Evolutionary conservation across 2,797 vertebrate genomes (phyloP).

Genomic region (Todus mexicanus): DNA sequence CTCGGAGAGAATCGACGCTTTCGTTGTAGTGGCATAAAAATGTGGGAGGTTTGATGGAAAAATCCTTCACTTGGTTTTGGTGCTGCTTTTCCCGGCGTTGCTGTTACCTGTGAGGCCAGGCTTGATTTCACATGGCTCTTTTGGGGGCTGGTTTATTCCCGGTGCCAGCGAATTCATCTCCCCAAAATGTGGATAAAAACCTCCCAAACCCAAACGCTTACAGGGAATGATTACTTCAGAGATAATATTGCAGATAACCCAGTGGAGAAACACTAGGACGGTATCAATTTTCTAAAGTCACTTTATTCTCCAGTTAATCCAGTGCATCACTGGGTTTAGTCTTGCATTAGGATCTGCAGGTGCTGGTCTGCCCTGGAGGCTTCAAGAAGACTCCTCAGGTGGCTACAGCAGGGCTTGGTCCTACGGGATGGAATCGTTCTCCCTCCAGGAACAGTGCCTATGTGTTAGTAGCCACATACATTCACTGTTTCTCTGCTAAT

Average conservation of each 20-base stretch:
- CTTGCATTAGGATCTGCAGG: background rate
- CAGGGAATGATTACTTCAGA: background rate
- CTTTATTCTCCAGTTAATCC: background rate
- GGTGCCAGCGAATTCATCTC: background rate
- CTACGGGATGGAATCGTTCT: background rate
- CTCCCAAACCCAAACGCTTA: too few species aligned
- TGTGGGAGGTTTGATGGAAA: background rate
- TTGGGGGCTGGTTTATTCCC: background rate
- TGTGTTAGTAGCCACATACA: background rate
- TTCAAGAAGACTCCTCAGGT: background rate
- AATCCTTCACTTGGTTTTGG: background rate
- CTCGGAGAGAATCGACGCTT: background rate
- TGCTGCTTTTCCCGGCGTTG: background rate
- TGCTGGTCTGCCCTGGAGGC: background rate
- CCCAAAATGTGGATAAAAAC: background rate
- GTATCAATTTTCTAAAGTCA: background rate
- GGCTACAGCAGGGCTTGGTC: background rate
- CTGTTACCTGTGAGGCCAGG: background rate
- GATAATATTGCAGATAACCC: background rate
- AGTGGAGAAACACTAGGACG: background rate
- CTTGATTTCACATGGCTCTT: background rate
- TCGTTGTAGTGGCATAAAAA: rapidly evolving
- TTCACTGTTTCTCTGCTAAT: background rate
- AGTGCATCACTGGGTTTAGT: background rate
- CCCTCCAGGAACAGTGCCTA: background rate